These are phyloP conservation scores for Hypselothyrea guttata DNA, from an alignment of 2,888 invertebrate species.

Conservation along the genomic window DNA sequence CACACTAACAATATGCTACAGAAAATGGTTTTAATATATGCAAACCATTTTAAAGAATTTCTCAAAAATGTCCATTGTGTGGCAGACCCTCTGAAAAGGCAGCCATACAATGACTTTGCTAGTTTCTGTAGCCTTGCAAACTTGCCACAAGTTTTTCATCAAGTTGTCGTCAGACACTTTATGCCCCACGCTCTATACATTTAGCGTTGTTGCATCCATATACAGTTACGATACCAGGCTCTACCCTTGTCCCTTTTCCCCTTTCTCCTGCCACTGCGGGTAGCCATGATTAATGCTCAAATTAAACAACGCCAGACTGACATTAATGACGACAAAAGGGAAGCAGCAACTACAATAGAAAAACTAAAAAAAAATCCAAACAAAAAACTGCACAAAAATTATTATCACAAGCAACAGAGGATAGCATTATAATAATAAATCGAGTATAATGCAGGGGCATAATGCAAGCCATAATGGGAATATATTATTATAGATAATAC, in stretches of 20 bases:
- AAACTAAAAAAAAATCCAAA: constrained; percentile 13
- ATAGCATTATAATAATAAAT: constrained; percentile 36
- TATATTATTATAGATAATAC: too few relatives aligned
- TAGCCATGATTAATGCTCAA: constrained; percentile 72
- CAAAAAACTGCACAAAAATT: constrained; percentile 23
- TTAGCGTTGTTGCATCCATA: constrained; percentile 24
- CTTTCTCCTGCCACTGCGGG: too few relatives aligned
- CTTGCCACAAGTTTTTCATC: constrained; percentile 51
- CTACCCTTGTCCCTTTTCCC: too few relatives aligned
- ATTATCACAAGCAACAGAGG: constrained; percentile 42
- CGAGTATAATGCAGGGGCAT: constrained; percentile 9
- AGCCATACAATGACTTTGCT: too few relatives aligned
- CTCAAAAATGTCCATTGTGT: too few relatives aligned
- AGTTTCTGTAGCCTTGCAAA: constrained; percentile 17
- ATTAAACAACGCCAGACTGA: constrained; percentile 71
- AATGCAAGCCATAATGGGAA: not conserved
- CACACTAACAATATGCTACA: too few relatives aligned
- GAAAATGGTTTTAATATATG: too few relatives aligned
- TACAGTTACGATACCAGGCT: not conserved
- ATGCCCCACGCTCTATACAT: not conserved
- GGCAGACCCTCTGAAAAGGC: too few relatives aligned
- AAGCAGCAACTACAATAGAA: constrained; percentile 47
- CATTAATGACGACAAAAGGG: constrained; percentile 69
- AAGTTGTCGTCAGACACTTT: constrained; percentile 38
- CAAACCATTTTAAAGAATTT: too few relatives aligned